Conservation (phyloP, 2,797 vertebrate species). For the Anabacerthia variegaticeps region DNA sequence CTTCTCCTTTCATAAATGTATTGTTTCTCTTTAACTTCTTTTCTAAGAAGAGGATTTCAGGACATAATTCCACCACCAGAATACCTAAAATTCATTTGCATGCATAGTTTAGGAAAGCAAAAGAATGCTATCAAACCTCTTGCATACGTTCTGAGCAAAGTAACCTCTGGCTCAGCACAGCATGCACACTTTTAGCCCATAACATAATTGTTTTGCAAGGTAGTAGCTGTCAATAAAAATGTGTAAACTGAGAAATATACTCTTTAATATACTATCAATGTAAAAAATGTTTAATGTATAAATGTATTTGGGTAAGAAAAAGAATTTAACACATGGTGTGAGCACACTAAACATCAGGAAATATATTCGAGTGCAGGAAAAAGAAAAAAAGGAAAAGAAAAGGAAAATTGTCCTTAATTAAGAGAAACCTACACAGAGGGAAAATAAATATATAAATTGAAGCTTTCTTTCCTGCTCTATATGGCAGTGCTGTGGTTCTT, state of each 20-base stretch:
- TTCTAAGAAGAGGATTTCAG: neutral
- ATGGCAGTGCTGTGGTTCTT: neutral
- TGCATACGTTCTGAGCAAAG: neutral
- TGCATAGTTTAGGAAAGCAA: neutral
- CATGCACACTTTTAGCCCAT: neutral
- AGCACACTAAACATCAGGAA: neutral
- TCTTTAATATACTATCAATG: neutral
- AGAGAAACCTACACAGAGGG: neutral
- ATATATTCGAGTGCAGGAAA: neutral
- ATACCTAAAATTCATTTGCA: neutral
- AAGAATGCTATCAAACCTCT: slow-evolving; percentile 1
- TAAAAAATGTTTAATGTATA: neutral
- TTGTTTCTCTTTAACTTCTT: slow-evolving; percentile 12
- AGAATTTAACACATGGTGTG: neutral
- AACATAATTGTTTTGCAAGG: neutral
- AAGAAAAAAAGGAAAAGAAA: neutral
- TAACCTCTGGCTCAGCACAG: neutral
- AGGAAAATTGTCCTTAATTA: neutral
- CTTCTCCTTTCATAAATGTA: neutral
- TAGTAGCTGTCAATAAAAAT: neutral
- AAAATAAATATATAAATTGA: too few relatives aligned
- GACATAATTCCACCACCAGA: neutral
- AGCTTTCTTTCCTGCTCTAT: neutral
- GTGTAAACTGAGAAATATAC: neutral
- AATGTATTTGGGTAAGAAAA: neutral